A percentile compares a stretch with the other conserved stretches of the same genome.
Evolutionary conservation across 2,113 vertebrate species (phyloP).

Genomic region (Puntigrus tetrazona): DNA sequence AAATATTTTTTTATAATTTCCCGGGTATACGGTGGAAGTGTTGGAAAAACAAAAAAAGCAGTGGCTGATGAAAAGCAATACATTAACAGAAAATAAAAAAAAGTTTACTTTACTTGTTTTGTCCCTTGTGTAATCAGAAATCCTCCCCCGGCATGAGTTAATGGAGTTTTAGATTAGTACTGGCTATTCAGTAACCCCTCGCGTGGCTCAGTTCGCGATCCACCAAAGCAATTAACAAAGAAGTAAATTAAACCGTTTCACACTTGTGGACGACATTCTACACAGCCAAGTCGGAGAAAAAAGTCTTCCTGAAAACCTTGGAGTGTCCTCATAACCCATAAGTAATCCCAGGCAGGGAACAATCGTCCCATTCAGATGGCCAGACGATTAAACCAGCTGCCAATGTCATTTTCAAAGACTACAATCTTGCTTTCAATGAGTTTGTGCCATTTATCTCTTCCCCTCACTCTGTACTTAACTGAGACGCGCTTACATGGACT

Average conservation of each 20-base stretch:
- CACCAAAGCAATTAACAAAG: slow-evolving; percentile 46
- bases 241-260: slow-evolving; percentile 47
- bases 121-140: slow-evolving; percentile 3
- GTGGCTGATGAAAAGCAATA: background rate
- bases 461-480: background rate
- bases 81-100: background rate
- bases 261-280: slow-evolving; percentile 14
- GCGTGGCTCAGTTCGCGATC: slow-evolving; percentile 7
- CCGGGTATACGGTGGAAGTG: background rate
- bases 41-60: background rate
- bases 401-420: slow-evolving; percentile 60
- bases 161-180: slow-evolving; percentile 41
- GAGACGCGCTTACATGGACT: background rate
- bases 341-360: slow-evolving; percentile 53
- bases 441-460: background rate
- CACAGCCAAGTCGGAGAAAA: background rate
- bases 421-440: background rate
- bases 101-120: background rate
- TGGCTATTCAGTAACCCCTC: slow-evolving; percentile 27
- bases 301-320: slow-evolving; percentile 43
- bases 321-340: slow-evolving; percentile 46
- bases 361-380: slow-evolving; percentile 64
- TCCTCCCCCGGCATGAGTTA: background rate
- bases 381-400: slow-evolving; percentile 70
- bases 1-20: background rate